These are phyloP conservation scores for Nasua narica DNA, from an alignment of 2,797 vertebrate genomes.

Conservation along the genomic window DNA sequence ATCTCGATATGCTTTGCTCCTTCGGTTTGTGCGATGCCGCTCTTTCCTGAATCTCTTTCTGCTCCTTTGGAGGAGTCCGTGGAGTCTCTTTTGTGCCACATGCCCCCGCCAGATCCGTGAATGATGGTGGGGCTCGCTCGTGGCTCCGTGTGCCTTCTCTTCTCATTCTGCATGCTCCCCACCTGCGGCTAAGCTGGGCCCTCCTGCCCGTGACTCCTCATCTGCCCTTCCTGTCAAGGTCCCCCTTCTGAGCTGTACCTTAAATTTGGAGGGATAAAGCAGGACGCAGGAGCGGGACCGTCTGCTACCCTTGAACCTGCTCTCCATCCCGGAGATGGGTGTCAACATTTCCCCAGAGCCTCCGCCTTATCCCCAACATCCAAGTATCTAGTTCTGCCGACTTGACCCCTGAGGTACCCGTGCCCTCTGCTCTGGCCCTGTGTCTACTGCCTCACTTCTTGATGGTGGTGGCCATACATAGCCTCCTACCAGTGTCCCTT, in stretches of 20 bases:
- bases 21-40: not conserved
- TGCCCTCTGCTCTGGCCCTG: not conserved
- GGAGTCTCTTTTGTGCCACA: not conserved
- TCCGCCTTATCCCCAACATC: not conserved
- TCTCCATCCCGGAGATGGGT: not conserved
- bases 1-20: not conserved
- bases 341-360: not conserved
- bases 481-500: not conserved
- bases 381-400: not conserved
- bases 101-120: not conserved
- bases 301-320: not conserved
- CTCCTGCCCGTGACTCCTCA: not conserved
- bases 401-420: too few species aligned
- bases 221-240: not conserved
- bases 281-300: not conserved
- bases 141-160: too few species aligned
- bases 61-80: not conserved
- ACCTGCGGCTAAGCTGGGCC: not conserved
- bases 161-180: not conserved
- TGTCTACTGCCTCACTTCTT: not conserved
- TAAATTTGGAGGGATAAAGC: not conserved
- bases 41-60: not conserved
- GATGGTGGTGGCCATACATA: not conserved
- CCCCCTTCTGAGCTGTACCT: not conserved
- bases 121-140: not conserved